phyloP scores from a whole-genome alignment of 2,113 vertebrate genomes.

The Neolamprologus ventralis region DNA sequence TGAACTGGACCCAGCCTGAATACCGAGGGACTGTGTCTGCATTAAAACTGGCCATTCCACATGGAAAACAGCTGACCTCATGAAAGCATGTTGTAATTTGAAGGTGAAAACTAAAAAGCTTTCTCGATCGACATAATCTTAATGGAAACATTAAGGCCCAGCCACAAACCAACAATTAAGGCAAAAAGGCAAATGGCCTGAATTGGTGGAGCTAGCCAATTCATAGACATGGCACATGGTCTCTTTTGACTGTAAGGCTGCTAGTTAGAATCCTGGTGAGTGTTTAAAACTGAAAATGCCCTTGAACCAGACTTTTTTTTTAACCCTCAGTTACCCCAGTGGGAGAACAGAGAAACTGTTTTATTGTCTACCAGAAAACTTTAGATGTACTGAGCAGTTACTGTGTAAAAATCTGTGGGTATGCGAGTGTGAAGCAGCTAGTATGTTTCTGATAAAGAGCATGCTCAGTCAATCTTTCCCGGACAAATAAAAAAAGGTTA shows the following conservation, averaged over 20 bases:
- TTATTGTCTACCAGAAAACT: not conserved
- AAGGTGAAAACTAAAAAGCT: conserved; percentile 70
- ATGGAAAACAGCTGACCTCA: conserved; percentile 67
- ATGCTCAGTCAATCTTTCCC: conserved; percentile 18
- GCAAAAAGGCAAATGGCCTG: conserved; percentile 8
- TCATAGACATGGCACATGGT: not conserved
- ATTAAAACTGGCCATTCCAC: conserved; percentile 55
- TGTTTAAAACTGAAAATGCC: not conserved
- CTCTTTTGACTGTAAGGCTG: not conserved
- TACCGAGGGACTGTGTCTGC: conserved; percentile 54
- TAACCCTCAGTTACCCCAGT: not conserved
- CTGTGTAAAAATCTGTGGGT: conserved; percentile 2
- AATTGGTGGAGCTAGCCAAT: not conserved
- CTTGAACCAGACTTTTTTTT: not conserved
- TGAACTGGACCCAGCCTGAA: conserved; percentile 33
- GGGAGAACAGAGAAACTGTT: not conserved
- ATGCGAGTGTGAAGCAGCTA: not conserved
- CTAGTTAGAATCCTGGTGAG: not conserved
- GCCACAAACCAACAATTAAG: conserved; percentile 58
- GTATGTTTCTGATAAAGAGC: conserved; percentile 44
- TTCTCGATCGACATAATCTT: conserved; percentile 57
- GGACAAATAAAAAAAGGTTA: conserved; percentile 59
- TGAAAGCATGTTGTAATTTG: conserved; percentile 65
- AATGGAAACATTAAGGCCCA: conserved; percentile 63
- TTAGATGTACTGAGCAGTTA: not conserved